A percentile compares a stretch with the other conserved stretches of the same genome.
Evolutionary conservation across 2,113 vertebrate genomes (phyloP).

Genomic region (Protobothrops flavoviridis): DNA sequence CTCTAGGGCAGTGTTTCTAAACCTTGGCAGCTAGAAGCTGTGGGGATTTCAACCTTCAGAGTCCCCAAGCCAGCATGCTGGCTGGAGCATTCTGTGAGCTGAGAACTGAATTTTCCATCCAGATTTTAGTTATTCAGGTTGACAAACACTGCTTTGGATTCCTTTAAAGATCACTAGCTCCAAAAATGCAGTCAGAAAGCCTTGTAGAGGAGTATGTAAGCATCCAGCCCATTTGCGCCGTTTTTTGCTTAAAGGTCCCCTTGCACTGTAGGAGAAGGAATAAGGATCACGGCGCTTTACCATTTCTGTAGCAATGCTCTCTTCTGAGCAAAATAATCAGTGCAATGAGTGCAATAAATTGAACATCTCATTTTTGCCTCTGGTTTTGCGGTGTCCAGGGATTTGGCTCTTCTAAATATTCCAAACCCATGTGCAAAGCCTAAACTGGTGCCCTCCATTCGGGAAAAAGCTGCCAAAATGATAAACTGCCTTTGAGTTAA

Average conservation of each 20-base stretch:
- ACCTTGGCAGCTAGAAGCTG: not conserved
- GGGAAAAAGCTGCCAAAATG: not conserved
- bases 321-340: not conserved
- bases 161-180: conserved; percentile 35
- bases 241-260: not conserved
- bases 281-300: fast-evolving
- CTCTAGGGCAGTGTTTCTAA: conserved; percentile 47
- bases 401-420: not conserved
- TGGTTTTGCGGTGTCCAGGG: not conserved
- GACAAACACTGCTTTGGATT: not conserved
- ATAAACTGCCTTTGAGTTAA: not conserved
- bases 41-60: not conserved
- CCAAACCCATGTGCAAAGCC: not conserved
- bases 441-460: not conserved
- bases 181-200: conserved; percentile 20
- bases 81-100: not conserved
- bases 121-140: not conserved
- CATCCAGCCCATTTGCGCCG: fast-evolving
- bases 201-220: not conserved
- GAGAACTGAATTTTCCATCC: not conserved
- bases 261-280: not conserved
- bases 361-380: not conserved
- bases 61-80: not conserved
- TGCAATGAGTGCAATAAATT: not conserved
- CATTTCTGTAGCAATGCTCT: not conserved